A percentile compares a stretch with the other conserved stretches of the same genome.
Conservation (phyloP, 2,113 vertebrate genomes). For the Apistogramma diplotaenia region DNA sequence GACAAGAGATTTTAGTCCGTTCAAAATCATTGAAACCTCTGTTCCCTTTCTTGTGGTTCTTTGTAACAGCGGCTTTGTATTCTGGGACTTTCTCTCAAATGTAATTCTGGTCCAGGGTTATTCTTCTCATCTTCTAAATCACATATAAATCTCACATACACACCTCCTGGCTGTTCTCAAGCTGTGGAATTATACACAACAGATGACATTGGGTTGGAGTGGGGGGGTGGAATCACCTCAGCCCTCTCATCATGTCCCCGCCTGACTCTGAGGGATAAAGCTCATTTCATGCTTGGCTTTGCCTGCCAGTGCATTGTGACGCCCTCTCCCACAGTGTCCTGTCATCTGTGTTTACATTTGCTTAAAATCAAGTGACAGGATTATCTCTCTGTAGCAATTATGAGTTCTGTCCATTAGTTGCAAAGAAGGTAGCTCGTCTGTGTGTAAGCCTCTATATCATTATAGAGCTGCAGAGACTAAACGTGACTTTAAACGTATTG, state of each 20-base stretch:
- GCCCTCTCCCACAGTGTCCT: slow-evolving; percentile 4
- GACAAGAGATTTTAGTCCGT: not conserved
- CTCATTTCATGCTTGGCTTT: slow-evolving; percentile 59
- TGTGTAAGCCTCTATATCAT: too few species aligned
- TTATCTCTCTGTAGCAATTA: not conserved
- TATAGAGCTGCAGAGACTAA: not conserved
- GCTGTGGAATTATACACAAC: slow-evolving; percentile 40
- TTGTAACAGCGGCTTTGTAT: not conserved
- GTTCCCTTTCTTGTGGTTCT: not conserved
- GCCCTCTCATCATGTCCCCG: slow-evolving; percentile 24
- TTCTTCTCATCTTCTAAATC: not conserved
- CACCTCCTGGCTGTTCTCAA: slow-evolving; percentile 3
- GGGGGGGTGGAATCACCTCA: slow-evolving; percentile 16
- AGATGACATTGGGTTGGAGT: slow-evolving; percentile 34
- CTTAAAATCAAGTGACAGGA: not conserved
- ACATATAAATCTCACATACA: not conserved
- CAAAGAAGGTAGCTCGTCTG: not conserved
- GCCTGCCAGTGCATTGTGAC: not conserved
- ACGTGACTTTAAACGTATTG: not conserved
- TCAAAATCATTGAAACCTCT: not conserved
- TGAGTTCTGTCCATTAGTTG: not conserved
- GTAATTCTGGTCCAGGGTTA: not conserved
- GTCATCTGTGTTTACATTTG: slow-evolving; percentile 4
- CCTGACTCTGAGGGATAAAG: slow-evolving; percentile 33
- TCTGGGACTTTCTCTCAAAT: not conserved